Evolutionary conservation across 2,888 invertebrate species (phyloP).

Genomic region (Caenorhabditis panamensis): DNA sequence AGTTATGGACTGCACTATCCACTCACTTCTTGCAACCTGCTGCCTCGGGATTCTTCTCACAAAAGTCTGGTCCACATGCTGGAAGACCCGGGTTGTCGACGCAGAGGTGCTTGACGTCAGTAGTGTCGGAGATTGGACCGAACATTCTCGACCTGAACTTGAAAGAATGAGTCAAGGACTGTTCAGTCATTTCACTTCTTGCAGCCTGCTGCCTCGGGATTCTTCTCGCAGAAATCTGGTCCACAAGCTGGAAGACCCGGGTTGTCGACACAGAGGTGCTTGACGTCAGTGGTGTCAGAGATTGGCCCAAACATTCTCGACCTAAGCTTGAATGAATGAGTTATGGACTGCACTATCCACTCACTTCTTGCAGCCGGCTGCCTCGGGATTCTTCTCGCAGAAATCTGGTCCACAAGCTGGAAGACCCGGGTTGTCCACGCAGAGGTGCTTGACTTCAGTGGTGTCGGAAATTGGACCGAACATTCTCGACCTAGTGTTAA

Average conservation of each 20-base stretch:
- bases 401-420: not conserved
- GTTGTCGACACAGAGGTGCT: slow-evolving; percentile 4
- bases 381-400: not conserved
- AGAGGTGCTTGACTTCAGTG: not conserved
- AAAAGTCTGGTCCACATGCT: slow-evolving; percentile 5
- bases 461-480: not conserved
- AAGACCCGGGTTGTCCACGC: not conserved
- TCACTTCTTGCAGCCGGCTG: not conserved
- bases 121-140: not conserved
- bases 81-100: slow-evolving; percentile 7
- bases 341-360: too few species aligned
- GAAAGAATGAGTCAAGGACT: too few species aligned
- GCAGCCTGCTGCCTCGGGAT: not conserved
- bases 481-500: too few species aligned
- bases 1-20: too few species aligned
- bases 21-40: not conserved
- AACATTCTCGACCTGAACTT: not conserved
- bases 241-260: not conserved
- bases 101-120: slow-evolving; percentile 1
- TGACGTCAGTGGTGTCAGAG: not conserved
- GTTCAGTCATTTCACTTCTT: not conserved
- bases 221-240: not conserved
- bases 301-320: too few species aligned
- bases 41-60: slow-evolving; percentile 2
- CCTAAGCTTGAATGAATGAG: too few species aligned